Conservation (phyloP, 2,113 vertebrate species). For the Pluvialis apricaria region DNA sequence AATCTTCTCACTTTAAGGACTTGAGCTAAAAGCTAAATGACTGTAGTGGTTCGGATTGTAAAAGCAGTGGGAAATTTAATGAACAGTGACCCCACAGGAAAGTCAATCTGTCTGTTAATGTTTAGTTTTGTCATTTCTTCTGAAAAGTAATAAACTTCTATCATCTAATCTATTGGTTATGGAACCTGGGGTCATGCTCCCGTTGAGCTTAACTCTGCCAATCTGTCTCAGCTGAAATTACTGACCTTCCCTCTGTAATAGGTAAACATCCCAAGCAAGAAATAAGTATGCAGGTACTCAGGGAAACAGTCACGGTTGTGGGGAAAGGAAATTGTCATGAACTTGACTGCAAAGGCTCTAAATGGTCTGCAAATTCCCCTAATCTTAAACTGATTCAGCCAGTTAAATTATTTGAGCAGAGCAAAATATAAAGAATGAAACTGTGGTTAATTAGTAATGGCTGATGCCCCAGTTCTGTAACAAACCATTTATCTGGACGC, state of each 20-base stretch:
- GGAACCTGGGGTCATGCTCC: not conserved
- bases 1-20: slow-evolving; percentile 21
- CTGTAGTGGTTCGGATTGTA: slow-evolving; percentile 29
- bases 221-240: slow-evolving; percentile 1
- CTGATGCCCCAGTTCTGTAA: not conserved
- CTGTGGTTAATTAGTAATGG: not conserved
- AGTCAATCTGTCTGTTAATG: slow-evolving; percentile 46
- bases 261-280: not conserved
- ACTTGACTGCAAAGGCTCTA: not conserved
- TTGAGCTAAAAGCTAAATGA: slow-evolving; percentile 32
- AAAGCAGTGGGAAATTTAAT: slow-evolving; percentile 57
- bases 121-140: slow-evolving; percentile 41
- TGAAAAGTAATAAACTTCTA: slow-evolving; percentile 33
- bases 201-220: not conserved
- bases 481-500: not conserved
- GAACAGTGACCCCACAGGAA: slow-evolving; percentile 49
- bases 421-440: not conserved
- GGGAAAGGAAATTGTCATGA: not conserved
- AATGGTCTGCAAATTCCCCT: not conserved
- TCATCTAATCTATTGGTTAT: slow-evolving; percentile 10
- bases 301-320: not conserved
- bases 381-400: not conserved
- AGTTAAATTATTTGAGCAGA: not conserved
- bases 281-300: not conserved
- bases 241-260: not conserved